Evolutionary conservation across 2,888 invertebrate species (phyloP).

Genomic region (Torymus tubicola): DNA sequence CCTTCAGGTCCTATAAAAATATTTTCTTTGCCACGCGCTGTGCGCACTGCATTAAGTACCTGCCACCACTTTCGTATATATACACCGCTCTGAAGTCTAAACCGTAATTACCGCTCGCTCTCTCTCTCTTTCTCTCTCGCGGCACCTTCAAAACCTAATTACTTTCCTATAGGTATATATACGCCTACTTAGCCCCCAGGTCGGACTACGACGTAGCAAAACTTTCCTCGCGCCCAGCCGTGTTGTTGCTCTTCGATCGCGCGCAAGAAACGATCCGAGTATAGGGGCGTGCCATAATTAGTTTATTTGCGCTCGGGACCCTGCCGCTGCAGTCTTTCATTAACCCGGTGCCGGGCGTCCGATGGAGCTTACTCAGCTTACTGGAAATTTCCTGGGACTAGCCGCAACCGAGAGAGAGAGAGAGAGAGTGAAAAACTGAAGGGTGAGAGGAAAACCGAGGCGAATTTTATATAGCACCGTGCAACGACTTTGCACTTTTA

Average conservation of each 20-base stretch:
- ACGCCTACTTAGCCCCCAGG: conserved; percentile 62
- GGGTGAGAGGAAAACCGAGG: conserved; percentile 16
- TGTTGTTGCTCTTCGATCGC: not conserved
- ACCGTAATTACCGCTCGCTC: conserved; percentile 63
- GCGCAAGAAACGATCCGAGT: conserved; percentile 60
- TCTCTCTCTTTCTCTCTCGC: too few relatives aligned
- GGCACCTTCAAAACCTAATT: conserved; percentile 67
- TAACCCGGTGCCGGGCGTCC: conserved; percentile 42
- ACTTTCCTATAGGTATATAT: conserved; percentile 61
- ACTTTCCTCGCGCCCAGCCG: conserved; percentile 3
- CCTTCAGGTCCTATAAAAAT: conserved; percentile 38
- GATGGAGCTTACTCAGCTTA: conserved; percentile 9
- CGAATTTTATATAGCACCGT: conserved; percentile 24
- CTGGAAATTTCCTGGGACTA: conserved; percentile 42
- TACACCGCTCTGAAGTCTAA: conserved; percentile 35
- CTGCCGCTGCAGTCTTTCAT: conserved; percentile 38
- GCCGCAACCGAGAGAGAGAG: not conserved
- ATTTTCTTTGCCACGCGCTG: conserved; percentile 10
- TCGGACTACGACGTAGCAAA: conserved; percentile 6
- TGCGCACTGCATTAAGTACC: too few relatives aligned
- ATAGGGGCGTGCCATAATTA: conserved; percentile 67
- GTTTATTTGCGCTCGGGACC: conserved; percentile 60
- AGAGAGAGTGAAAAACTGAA: conserved; percentile 19
- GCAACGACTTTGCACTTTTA: conserved; percentile 46
- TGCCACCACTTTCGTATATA: too few relatives aligned